Evolutionary conservation across 1,140 invertebrate genomes (phyloP).

Genomic region (Pseudoatta argentina): DNA sequence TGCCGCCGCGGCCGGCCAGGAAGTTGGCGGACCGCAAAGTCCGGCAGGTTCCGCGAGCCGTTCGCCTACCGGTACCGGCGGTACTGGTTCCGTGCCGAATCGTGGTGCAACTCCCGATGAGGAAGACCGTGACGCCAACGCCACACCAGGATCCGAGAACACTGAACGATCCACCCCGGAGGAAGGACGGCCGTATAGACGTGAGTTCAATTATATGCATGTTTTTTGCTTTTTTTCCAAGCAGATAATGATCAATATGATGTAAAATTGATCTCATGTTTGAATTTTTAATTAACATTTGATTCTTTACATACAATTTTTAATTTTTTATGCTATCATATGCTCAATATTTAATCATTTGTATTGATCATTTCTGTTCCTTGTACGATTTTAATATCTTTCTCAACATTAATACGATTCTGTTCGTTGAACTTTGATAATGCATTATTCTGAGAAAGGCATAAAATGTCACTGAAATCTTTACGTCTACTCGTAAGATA

Average conservation of each 20-base stretch:
- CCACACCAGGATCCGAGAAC: constrained; percentile 87
- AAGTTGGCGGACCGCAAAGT: too few species aligned
- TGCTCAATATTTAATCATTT: not conserved
- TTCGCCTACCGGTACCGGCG: too few species aligned
- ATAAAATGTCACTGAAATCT: constrained; percentile 1
- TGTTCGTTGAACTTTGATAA: constrained; percentile 26
- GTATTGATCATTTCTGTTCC: constrained; percentile 7
- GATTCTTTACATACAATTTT: not conserved
- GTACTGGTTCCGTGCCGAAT: constrained; percentile 73
- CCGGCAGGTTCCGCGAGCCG: too few species aligned
- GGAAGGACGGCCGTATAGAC: constrained; percentile 86
- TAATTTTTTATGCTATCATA: too few species aligned
- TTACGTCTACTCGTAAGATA: not conserved
- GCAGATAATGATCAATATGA: constrained; percentile 2
- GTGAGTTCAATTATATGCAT: constrained; percentile 81
- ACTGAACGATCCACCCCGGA: constrained; percentile 87
- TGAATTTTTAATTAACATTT: constrained; percentile 1
- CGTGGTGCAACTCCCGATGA: constrained; percentile 82
- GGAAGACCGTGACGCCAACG: constrained; percentile 86
- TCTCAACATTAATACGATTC: not conserved
- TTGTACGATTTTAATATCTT: not conserved
- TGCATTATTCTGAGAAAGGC: not conserved
- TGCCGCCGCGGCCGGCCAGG: not conserved
- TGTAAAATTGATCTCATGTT: not conserved
- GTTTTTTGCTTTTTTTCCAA: not conserved